phyloP scores from a whole-genome alignment of 2,113 vertebrate genomes.

The Gopherus flavomarginatus region DNA sequence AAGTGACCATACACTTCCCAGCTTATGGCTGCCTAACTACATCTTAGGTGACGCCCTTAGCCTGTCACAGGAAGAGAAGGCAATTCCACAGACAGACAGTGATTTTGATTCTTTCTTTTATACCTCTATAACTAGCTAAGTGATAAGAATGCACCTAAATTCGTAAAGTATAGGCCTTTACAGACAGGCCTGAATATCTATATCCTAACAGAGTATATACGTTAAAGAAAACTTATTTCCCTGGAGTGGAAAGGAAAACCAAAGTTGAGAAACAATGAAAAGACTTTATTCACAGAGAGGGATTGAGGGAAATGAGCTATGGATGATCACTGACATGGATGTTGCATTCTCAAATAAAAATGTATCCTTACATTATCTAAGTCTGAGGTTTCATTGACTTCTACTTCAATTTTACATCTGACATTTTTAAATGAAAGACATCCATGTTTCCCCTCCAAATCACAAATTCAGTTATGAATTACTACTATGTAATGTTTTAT shows the following conservation, averaged over 20 bases:
- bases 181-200: too few relatives aligned
- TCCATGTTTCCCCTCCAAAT: not conserved
- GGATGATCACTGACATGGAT: not conserved
- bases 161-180: too few relatives aligned
- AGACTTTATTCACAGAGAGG: not conserved
- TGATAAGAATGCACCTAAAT: too few relatives aligned
- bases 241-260: not conserved
- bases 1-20: too few relatives aligned
- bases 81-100: too few relatives aligned
- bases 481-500: not conserved
- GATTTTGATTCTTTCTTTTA: too few relatives aligned
- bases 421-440: not conserved
- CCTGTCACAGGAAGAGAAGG: too few relatives aligned
- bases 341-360: not conserved
- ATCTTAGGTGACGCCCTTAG: too few relatives aligned
- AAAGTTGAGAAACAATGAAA: not conserved
- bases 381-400: not conserved
- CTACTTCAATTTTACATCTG: not conserved
- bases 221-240: not conserved
- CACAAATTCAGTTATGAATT: not conserved
- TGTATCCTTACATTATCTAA: not conserved
- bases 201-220: not conserved
- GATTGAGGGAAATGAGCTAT: not conserved
- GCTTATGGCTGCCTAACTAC: too few relatives aligned
- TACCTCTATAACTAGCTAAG: too few relatives aligned